Evolutionary conservation across 2,113 vertebrate species (phyloP).

Genomic region (Mesembrinibis cayennensis): DNA sequence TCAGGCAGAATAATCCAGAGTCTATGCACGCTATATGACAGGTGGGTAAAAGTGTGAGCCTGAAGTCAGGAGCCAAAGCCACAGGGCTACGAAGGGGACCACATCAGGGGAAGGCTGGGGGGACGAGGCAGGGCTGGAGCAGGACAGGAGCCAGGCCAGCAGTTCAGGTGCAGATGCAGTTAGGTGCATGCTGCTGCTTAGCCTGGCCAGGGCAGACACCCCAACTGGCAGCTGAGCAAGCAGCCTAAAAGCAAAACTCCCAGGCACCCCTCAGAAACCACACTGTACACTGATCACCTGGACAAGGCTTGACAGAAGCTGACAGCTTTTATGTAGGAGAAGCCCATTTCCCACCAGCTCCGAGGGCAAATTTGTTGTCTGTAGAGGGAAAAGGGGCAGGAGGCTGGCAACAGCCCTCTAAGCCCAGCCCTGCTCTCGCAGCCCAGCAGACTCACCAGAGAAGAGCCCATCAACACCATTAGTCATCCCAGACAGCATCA

Average conservation of each 20-base stretch:
- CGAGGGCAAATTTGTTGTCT: background rate
- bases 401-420: background rate
- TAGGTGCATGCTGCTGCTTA: background rate
- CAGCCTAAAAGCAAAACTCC: background rate
- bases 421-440: background rate
- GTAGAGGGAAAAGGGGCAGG: background rate
- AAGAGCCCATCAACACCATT: background rate
- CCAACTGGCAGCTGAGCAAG: background rate
- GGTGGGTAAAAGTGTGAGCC: background rate
- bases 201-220: background rate
- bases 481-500: background rate
- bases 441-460: background rate
- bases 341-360: background rate
- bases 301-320: background rate
- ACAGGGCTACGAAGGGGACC: background rate
- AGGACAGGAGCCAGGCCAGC: background rate
- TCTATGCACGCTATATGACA: rapidly evolving
- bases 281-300: background rate
- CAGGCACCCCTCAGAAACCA: background rate
- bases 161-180: rapidly evolving
- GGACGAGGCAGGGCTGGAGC: background rate
- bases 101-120: background rate
- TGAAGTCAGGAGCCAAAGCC: background rate
- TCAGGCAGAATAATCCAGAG: background rate
- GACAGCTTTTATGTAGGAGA: background rate